These are phyloP conservation scores for Autographa pulchrina DNA, from an alignment of 2,888 invertebrate genomes.

Conservation along the genomic window DNA sequence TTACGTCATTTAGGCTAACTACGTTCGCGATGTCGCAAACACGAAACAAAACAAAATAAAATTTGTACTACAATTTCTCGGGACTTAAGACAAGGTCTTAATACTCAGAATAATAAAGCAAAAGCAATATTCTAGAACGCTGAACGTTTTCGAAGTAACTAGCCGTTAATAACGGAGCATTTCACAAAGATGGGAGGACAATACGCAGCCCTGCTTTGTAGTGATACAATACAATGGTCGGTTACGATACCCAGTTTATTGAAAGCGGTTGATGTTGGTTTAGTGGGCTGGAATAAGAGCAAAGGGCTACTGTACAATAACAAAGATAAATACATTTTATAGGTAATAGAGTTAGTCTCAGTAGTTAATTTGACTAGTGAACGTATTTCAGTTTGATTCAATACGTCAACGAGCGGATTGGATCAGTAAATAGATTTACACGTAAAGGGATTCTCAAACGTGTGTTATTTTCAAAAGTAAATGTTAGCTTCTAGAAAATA, in stretches of 20 bases:
- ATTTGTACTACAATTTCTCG: conserved; percentile 8
- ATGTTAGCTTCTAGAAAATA: no score
- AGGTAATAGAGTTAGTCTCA: not conserved
- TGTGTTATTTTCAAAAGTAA: no score
- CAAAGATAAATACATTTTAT: not conserved
- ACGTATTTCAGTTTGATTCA: not conserved
- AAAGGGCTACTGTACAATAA: not conserved
- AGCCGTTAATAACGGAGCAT: conserved; percentile 6
- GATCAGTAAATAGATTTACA: not conserved
- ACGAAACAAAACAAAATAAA: not conserved
- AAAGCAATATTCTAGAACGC: not conserved
- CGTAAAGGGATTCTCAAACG: no score
- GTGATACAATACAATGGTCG: not conserved
- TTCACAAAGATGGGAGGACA: not conserved
- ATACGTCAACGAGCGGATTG: not conserved
- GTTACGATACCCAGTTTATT: conserved; percentile 1
- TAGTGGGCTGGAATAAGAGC: not conserved
- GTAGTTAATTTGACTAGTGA: not conserved
- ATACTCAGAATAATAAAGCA: conserved; percentile 1
- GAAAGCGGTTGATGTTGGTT: not conserved
- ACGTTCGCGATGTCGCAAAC: not conserved
- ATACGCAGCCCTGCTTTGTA: not conserved
- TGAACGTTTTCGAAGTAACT: conserved; percentile 9
- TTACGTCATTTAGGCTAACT: not conserved
- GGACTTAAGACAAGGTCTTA: conserved; percentile 11